Conservation (phyloP, 30 jellyfish, hydroid and myxozoan genomes). For the Phacellophora camtschatica region DNA sequence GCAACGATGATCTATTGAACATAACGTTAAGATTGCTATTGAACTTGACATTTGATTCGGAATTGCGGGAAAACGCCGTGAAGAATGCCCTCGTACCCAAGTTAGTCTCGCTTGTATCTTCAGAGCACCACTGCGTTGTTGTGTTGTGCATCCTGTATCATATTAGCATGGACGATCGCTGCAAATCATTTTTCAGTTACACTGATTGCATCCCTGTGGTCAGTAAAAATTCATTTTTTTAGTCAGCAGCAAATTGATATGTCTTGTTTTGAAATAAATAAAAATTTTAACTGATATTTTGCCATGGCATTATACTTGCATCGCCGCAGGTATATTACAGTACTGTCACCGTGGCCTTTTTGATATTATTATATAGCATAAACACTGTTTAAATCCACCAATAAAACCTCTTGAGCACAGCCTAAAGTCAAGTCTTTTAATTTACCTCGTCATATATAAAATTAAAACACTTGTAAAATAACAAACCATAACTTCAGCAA, state of each 20-base stretch:
- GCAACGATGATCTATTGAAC: conserved; percentile 86
- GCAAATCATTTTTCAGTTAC: conserved; percentile 92
- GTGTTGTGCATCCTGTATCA: conserved; percentile 94
- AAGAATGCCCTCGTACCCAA: conserved; percentile 92
- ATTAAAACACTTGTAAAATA: too few relatives aligned
- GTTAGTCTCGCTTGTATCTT: conserved; percentile 73
- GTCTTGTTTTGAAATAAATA: too few relatives aligned
- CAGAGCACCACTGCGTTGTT: conserved; percentile 82
- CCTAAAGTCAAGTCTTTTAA: too few relatives aligned
- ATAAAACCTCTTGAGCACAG: too few relatives aligned
- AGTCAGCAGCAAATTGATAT: background rate
- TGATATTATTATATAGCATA: too few relatives aligned
- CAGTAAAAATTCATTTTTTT: conserved; percentile 35
- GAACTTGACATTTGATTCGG: conserved; percentile 87
- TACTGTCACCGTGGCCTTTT: too few relatives aligned
- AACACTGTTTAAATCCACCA: too few relatives aligned
- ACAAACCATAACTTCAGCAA: too few relatives aligned
- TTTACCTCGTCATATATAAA: too few relatives aligned
- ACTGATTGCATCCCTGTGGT: conserved; percentile 99
- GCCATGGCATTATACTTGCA: too few relatives aligned
- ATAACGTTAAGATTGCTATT: conserved; percentile 80
- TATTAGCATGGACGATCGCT: conserved; percentile 95
- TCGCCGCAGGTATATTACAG: too few relatives aligned
- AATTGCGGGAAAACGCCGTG: conserved; percentile 87
- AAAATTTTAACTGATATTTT: too few relatives aligned